Conservation (phyloP, 1,140 invertebrate species). For the Diuraphis noxia region DNA sequence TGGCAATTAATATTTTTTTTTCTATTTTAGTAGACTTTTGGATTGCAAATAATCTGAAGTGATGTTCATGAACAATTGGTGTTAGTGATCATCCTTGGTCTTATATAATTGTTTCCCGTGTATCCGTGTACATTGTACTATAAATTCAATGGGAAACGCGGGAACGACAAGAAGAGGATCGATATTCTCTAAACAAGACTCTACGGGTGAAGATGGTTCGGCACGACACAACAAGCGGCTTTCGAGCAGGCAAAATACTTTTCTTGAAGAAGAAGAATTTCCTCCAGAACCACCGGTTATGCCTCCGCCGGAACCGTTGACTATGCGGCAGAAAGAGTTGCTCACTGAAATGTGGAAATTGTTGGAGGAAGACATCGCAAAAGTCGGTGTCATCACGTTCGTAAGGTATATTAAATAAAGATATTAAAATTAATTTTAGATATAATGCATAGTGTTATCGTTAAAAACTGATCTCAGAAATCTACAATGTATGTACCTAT, state of each 20-base stretch:
- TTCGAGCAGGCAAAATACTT: constrained; percentile 56
- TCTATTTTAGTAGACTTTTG: background rate
- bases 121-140: background rate
- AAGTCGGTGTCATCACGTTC: constrained; percentile 65
- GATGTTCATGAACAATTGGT: background rate
- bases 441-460: background rate
- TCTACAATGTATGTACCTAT: background rate
- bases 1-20: background rate
- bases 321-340: constrained; percentile 62
- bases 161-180: constrained; percentile 56
- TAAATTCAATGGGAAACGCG: constrained; percentile 57
- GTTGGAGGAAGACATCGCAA: constrained; percentile 63
- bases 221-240: constrained; percentile 43
- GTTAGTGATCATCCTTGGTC: background rate
- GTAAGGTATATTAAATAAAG: constrained; percentile 60
- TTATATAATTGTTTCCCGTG: background rate
- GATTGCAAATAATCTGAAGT: background rate
- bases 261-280: constrained; percentile 55
- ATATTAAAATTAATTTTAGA: background rate
- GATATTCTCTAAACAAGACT: constrained; percentile 57
- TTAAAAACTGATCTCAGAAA: background rate
- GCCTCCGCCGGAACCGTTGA: constrained; percentile 58
- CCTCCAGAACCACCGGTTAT: background rate
- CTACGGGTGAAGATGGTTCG: constrained; percentile 50
- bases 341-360: constrained; percentile 63